Percentiles rank a stretch among this genome's conserved stretches.
These are phyloP conservation scores for Halcyon badia DNA, from an alignment of 2,797 vertebrate species.

Conservation along the genomic window DNA sequence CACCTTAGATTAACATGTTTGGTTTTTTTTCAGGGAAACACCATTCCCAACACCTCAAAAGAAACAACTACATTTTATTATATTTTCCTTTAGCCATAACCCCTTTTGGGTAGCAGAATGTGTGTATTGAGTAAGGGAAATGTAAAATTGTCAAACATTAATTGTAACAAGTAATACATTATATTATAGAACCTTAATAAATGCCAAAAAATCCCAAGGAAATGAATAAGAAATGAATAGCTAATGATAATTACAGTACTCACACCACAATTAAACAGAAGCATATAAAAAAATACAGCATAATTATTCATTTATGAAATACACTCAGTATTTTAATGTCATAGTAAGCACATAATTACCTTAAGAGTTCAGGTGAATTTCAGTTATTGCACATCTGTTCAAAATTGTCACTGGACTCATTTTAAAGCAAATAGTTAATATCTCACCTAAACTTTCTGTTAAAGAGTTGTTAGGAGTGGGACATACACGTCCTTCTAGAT, in stretches of 20 bases:
- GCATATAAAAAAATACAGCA: neutral
- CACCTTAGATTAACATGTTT: neutral
- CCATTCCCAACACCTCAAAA: neutral
- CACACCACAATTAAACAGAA: conserved; percentile 1
- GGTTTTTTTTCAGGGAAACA: neutral
- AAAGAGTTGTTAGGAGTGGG: neutral
- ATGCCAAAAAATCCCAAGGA: conserved; percentile 1
- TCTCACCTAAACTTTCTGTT: neutral
- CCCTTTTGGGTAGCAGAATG: neutral
- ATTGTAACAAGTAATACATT: neutral
- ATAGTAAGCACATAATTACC: neutral
- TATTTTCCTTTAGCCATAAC: neutral
- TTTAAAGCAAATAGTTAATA: neutral
- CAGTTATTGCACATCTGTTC: neutral
- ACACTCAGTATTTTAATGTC: neutral
- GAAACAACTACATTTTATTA: neutral
- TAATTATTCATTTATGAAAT: conserved; percentile 32
- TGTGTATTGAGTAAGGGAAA: neutral
- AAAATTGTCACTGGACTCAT: neutral
- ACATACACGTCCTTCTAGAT: neutral
- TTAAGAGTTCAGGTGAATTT: neutral
- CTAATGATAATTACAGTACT: conserved; percentile 16
- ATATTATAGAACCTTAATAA: neutral
- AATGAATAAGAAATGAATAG: neutral
- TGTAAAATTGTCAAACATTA: neutral